phyloP scores from a whole-genome alignment of 2,888 invertebrate species.

The Drosophila paucipuncta region DNA sequence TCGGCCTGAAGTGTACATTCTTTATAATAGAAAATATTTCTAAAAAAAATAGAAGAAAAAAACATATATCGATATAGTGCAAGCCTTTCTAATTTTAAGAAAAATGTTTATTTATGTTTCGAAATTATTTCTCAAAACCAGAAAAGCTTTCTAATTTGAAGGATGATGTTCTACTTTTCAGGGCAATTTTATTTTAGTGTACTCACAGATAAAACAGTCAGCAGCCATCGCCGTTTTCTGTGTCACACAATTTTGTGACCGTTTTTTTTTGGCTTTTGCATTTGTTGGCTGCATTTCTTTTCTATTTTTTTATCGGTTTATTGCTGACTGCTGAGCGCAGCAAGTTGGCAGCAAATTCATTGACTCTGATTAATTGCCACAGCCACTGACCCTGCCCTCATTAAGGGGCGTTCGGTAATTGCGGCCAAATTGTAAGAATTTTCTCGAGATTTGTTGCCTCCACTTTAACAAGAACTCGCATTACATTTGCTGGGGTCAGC shows the following conservation, averaged over 20 bases:
- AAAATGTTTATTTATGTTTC: neutral
- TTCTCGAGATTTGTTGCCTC: neutral
- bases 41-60: neutral
- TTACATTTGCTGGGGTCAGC: neutral
- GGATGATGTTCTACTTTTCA: neutral
- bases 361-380: constrained; percentile 69
- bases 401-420: constrained; percentile 24
- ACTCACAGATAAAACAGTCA: neutral
- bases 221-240: no score
- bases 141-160: neutral
- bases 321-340: constrained; percentile 17
- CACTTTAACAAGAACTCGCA: neutral
- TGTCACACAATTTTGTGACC: neutral
- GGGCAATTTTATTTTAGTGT: neutral
- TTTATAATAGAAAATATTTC: neutral
- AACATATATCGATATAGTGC: neutral
- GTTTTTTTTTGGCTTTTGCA: constrained; percentile 18
- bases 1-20: neutral
- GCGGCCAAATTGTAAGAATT: constrained; percentile 4
- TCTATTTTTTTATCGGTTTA: constrained; percentile 11
- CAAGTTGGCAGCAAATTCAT: constrained; percentile 57
- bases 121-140: neutral
- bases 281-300: constrained; percentile 39
- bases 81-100: neutral
- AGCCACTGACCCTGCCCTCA: constrained; percentile 60